Evolutionary conservation across 2,797 vertebrate genomes (phyloP).

Genomic region (Pangasius macronema): DNA sequence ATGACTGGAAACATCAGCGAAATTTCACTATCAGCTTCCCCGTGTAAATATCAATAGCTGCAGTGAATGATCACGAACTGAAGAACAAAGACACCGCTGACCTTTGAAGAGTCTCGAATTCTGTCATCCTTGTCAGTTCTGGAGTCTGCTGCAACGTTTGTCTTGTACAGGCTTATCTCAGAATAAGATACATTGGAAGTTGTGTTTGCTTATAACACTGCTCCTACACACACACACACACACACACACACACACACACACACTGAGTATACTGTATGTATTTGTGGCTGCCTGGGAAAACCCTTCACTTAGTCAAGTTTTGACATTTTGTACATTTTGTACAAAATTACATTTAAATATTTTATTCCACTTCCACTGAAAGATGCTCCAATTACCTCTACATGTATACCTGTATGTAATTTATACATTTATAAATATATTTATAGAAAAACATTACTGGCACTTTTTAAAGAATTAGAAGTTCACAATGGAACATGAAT

Average conservation of each 20-base stretch:
- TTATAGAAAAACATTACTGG: background rate
- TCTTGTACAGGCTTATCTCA: conserved; percentile 40
- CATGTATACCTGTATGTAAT: background rate
- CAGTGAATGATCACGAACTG: conserved; percentile 9
- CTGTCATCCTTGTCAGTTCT: conserved; percentile 39
- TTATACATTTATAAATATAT: background rate
- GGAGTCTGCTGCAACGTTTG: conserved; percentile 33
- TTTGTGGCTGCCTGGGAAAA: background rate
- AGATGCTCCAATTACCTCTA: background rate
- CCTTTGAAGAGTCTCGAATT: conserved; percentile 42
- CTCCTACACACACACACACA: background rate
- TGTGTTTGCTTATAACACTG: background rate
- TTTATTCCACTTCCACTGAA: background rate
- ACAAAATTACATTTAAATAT: background rate
- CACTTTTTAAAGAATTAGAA: background rate
- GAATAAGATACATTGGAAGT: background rate
- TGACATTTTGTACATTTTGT: background rate
- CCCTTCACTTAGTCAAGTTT: background rate
- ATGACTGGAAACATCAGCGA: conserved; percentile 56
- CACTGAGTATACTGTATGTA: background rate
- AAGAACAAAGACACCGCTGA: conserved; percentile 48
- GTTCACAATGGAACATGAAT: background rate
- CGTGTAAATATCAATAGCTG: conserved; percentile 48
- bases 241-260: background rate
- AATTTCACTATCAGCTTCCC: conserved; percentile 50